phyloP scores from a whole-genome alignment of 2,113 vertebrate species.

The Prolemur simus region DNA sequence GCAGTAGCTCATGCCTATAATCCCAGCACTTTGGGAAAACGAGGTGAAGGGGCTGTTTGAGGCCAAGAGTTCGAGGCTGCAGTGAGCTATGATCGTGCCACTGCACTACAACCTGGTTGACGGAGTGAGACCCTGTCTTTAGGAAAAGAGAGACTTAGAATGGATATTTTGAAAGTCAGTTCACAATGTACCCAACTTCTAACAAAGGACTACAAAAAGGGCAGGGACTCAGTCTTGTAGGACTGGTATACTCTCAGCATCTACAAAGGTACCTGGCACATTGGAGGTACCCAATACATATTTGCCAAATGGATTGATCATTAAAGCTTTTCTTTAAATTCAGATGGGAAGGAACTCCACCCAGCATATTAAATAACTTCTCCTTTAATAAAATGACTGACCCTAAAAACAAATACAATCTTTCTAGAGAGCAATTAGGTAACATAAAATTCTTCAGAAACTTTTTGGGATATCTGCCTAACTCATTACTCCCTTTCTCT shows the following conservation, averaged over 20 bases:
- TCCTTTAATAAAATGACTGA: conserved; percentile 19
- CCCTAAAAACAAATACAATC: neutral
- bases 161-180: neutral
- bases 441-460: neutral
- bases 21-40: too few relatives aligned
- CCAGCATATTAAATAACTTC: neutral
- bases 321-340: conserved; percentile 14
- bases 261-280: neutral
- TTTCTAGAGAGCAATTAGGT: neutral
- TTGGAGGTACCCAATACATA: neutral
- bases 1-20: too few relatives aligned
- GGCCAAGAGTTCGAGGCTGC: too few relatives aligned
- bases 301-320: neutral
- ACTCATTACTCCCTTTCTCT: neutral
- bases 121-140: too few relatives aligned
- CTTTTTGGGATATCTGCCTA: neutral
- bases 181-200: conserved; percentile 7
- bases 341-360: neutral
- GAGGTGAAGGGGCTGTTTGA: too few relatives aligned
- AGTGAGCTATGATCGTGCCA: too few relatives aligned
- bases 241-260: neutral
- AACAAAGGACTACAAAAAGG: neutral
- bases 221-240: neutral
- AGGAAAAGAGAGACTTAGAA: neutral
- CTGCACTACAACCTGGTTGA: too few relatives aligned